Evolutionary conservation across 1,140 invertebrate species (phyloP).

Genomic region (Agrilus planipennis): DNA sequence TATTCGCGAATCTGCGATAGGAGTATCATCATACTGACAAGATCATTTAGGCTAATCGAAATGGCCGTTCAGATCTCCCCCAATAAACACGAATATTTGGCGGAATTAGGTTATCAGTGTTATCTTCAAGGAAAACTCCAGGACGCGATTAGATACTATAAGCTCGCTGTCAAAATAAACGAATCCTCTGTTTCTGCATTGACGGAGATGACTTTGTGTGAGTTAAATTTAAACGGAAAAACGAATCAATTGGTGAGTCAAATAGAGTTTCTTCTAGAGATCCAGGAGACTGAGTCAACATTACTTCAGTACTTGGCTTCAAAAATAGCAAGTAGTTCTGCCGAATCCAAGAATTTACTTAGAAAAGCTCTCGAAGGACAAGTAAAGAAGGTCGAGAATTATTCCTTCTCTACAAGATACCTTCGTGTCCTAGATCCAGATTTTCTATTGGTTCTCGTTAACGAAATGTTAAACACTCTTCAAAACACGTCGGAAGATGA

Average conservation of each 20-base stretch:
- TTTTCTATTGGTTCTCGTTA: slow-evolving; percentile 67
- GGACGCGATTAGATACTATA: slow-evolving; percentile 69
- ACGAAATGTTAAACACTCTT: slow-evolving; percentile 49
- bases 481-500: slow-evolving; percentile 26
- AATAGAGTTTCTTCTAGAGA: slow-evolving; percentile 74
- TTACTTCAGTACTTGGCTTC: slow-evolving; percentile 58
- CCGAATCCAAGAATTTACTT: slow-evolving; percentile 49
- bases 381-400: slow-evolving; percentile 44
- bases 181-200: slow-evolving; percentile 69
- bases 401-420: slow-evolving; percentile 65
- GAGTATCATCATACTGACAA: slow-evolving; percentile 54
- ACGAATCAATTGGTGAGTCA: slow-evolving; percentile 66
- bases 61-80: slow-evolving; percentile 60
- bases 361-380: slow-evolving; percentile 61
- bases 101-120: slow-evolving; percentile 72
- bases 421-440: slow-evolving; percentile 70
- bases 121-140: slow-evolving; percentile 57
- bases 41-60: slow-evolving; percentile 62
- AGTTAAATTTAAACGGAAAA: slow-evolving; percentile 50
- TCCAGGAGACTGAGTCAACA: slow-evolving; percentile 50
- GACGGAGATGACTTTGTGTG: slow-evolving; percentile 69
- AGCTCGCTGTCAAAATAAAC: slow-evolving; percentile 68
- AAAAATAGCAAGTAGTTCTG: slow-evolving; percentile 47
- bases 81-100: slow-evolving; percentile 51
- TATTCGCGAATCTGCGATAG: slow-evolving; percentile 68